A percentile compares a stretch with the other conserved stretches of the same genome.
These are phyloP conservation scores for Campoletis raptor DNA, from an alignment of 2,888 invertebrate genomes.

Conservation along the genomic window DNA sequence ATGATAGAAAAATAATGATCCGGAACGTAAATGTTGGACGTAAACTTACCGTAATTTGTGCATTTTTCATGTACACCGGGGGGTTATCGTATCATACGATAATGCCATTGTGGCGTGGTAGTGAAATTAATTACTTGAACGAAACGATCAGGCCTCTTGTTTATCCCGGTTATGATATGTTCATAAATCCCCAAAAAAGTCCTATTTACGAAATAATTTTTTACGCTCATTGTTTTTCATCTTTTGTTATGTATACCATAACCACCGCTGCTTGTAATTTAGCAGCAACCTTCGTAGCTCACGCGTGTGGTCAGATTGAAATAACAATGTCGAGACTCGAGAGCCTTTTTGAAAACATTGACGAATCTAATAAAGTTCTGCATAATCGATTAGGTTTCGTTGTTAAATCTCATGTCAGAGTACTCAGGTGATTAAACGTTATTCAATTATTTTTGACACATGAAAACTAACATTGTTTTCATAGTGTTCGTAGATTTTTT, in stretches of 20 bases:
- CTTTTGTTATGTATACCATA: conserved; percentile 62
- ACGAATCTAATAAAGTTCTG: conserved; percentile 12
- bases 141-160: conserved; percentile 59
- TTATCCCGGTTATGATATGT: conserved; percentile 56
- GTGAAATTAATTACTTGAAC: conserved; percentile 41
- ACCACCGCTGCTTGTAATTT: conserved; percentile 70
- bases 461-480: conserved; percentile 6
- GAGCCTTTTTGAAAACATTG: conserved; percentile 45
- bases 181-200: conserved; percentile 61
- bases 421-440: conserved; percentile 68
- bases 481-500: not conserved
- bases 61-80: conserved; percentile 61
- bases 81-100: conserved; percentile 42
- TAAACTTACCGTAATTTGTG: conserved; percentile 44
- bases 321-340: conserved; percentile 64
- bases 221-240: conserved; percentile 60
- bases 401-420: conserved; percentile 67
- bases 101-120: conserved; percentile 47
- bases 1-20: conserved; percentile 66
- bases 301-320: conserved; percentile 72
- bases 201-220: conserved; percentile 73
- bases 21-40: conserved; percentile 54
- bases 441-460: conserved; percentile 69
- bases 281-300: conserved; percentile 71
- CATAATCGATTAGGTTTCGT: conserved; percentile 65